These are phyloP conservation scores for Didymodactylos carnosus DNA, from an alignment of 2,888 invertebrate genomes.

Conservation along the genomic window DNA sequence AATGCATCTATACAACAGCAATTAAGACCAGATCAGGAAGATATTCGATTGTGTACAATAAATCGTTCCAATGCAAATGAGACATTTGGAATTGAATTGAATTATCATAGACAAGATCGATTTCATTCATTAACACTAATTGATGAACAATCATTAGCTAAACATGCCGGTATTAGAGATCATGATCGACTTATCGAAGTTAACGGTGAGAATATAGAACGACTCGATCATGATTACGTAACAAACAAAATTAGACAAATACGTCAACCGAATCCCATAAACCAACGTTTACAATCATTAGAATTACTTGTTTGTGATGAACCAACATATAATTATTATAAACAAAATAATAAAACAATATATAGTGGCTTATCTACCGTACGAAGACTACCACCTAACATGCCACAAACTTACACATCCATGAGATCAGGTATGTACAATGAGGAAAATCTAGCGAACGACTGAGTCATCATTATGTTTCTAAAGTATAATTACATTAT, in stretches of 20 bases:
- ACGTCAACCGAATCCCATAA: neutral
- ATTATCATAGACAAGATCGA: neutral
- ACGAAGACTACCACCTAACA: neutral
- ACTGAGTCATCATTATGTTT: no score
- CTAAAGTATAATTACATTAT: no score
- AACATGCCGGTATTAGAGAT: neutral
- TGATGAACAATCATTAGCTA: neutral
- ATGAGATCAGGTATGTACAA: no score
- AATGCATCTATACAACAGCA: neutral
- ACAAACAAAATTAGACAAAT: neutral
- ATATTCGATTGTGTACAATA: neutral
- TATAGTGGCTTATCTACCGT: neutral
- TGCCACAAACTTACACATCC: no score
- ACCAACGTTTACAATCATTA: no score
- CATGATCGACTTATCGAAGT: neutral
- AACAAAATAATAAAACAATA: neutral
- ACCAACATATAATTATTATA: neutral
- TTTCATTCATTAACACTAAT: neutral
- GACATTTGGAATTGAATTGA: neutral
- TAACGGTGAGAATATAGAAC: neutral
- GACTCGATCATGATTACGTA: neutral
- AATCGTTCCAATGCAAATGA: neutral
- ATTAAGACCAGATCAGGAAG: neutral
- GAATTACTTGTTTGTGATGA: neutral
- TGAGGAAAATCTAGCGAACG: no score